Evolutionary conservation across 2,888 invertebrate species (phyloP), one percentile per base, ranked within the genome.

Genomic region (Andrena bicolor): DNA sequence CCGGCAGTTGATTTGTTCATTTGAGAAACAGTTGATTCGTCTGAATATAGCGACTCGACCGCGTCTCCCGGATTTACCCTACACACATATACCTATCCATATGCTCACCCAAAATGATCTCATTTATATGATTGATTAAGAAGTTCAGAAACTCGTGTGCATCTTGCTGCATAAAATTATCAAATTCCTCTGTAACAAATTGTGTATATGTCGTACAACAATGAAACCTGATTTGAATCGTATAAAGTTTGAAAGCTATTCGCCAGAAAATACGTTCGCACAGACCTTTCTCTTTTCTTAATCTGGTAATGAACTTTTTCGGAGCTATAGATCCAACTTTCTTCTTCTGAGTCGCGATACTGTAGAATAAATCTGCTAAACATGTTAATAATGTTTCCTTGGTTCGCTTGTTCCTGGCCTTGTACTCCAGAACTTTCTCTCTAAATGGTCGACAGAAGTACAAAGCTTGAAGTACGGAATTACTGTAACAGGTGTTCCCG

Each of bases 141-240:
- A 99, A 99, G 94, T 99, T 99, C 85, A 99, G 96, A 95, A 99
- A 99, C 94, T 99, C 99, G 94, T 99, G 99, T 66, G 99, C 99
- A 96, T 99, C 99, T 95, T 99, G 99, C 94, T 99, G 99, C 98
- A 99, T 98, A 93, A 99, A 99, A 94, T 99, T 99, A 95, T 99
- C 99, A 95, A 99, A 99, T 93, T 99, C 97, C 95, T 99, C 99
- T 98, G 96, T 82, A 96, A 96, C 89, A 91, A 69, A 69, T 20
- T 35, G 64, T 64, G 51, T 4, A 20, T 53, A 63, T 13, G 16
- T 64, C 23, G 2, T 28, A 48, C 5, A 53, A 3, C 56, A 26
- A 10, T 56, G 1, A 35, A 10, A 35, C 61, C 41, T 2, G 72
- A 65, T 53, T 10, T 20, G 23, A 28, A 35, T 8, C 1, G 5